phyloP scores from a whole-genome alignment of 1,140 invertebrate genomes.

The Choristoneura fumiferana region DNA sequence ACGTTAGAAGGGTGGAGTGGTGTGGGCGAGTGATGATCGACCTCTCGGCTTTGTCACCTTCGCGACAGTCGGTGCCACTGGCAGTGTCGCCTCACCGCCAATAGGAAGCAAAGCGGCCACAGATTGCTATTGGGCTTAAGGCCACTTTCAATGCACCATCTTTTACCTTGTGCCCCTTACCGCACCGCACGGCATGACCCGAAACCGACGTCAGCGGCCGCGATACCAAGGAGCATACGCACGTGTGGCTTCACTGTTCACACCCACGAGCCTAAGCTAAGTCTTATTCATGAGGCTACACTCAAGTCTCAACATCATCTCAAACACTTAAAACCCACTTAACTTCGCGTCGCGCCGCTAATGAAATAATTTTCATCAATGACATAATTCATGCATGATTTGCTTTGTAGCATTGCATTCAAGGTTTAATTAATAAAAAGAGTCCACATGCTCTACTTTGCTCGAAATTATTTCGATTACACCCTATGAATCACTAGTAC shows the following conservation, averaged over 20 bases:
- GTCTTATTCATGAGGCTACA: conserved; percentile 13
- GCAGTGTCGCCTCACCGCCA: conserved; percentile 73
- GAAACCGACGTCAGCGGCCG: conserved; percentile 48
- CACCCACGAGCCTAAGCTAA: neutral
- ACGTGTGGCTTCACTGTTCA: conserved; percentile 15
- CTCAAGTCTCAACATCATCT: conserved; percentile 7
- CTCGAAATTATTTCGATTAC: neutral
- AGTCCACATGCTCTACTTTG: conserved; percentile 9
- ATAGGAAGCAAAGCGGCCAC: conserved; percentile 71
- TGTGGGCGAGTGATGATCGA: conserved; percentile 51
- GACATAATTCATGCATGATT: conserved; percentile 7
- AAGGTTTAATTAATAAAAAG: conserved; percentile 6
- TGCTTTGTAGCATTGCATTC: neutral
- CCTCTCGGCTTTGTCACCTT: conserved; percentile 68
- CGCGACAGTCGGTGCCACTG: conserved; percentile 49
- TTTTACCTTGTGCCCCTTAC: conserved; percentile 77
- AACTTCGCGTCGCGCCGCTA: neutral
- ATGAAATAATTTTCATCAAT: conserved; percentile 1
- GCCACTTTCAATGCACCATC: conserved; percentile 77
- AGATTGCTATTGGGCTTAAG: conserved; percentile 76
- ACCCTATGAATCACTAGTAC: conserved; percentile 2
- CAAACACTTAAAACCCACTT: conserved; percentile 14
- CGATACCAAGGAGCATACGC: conserved; percentile 27
- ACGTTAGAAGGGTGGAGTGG: conserved; percentile 21
- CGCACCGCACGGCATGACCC: conserved; percentile 60